Conservation (phyloP, 2,113 vertebrate genomes). For the Taurulus bubalis region DNA sequence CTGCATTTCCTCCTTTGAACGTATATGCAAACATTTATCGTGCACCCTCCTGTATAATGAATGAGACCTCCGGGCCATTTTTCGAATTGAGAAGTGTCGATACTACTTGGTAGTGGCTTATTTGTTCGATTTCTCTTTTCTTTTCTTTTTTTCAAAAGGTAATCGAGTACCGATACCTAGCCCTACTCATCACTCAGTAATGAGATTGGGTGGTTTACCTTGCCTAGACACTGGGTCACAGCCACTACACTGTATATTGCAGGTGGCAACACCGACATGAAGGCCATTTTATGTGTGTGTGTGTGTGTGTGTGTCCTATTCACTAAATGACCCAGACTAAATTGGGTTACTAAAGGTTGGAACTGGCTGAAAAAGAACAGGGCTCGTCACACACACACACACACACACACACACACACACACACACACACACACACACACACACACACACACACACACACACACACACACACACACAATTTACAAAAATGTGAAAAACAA, state of each 20-base stretch:
- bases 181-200: conserved; percentile 20
- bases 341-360: conserved; percentile 35
- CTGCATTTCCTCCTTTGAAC: neutral
- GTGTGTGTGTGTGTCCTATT: conserved; percentile 2
- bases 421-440: neutral
- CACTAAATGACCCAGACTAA: conserved; percentile 29
- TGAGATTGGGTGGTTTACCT: conserved; percentile 19
- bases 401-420: neutral
- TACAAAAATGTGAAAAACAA: neutral
- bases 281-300: neutral
- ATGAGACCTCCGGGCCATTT: no score
- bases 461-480: no score
- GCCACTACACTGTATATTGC: neutral
- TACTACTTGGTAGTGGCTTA: neutral
- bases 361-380: conserved; percentile 35
- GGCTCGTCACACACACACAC: neutral
- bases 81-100: neutral
- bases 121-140: no score
- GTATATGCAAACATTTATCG: neutral
- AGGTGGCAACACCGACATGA: neutral
- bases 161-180: neutral
- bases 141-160: neutral
- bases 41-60: neutral
- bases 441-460: conserved; percentile 13
- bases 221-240: neutral